These are phyloP conservation scores for Elgonia sp. DNA, from an alignment of 2,888 invertebrate species.

Conservation along the genomic window DNA sequence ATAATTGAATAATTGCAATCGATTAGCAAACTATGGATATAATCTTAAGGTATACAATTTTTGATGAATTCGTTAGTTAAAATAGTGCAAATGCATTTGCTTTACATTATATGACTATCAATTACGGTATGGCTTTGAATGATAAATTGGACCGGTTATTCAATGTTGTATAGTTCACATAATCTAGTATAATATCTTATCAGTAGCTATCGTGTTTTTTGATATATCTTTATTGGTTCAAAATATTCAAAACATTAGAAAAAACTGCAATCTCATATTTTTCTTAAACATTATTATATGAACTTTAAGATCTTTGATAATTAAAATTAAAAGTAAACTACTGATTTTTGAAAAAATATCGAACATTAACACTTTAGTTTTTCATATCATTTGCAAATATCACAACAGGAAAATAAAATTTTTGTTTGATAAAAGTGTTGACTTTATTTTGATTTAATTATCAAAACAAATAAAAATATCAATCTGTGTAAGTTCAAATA, in stretches of 20 bases:
- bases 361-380: too few species aligned
- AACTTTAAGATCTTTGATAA: constrained; percentile 44
- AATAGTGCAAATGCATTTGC: constrained; percentile 45
- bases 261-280: constrained; percentile 47
- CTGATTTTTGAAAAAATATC: constrained; percentile 10
- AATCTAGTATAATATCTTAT: too few species aligned
- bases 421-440: too few species aligned
- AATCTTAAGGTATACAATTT: background rate
- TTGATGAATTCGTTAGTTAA: constrained; percentile 22
- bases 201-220: too few species aligned
- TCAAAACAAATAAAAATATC: too few species aligned
- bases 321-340: constrained; percentile 45
- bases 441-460: too few species aligned
- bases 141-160: constrained; percentile 73
- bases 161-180: constrained; percentile 57
- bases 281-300: constrained; percentile 18
- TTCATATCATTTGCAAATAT: too few species aligned
- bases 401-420: background rate
- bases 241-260: constrained; percentile 25
- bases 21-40: background rate
- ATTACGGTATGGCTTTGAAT: constrained; percentile 73
- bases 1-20: background rate
- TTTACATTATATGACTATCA: constrained; percentile 60
- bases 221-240: constrained; percentile 59
- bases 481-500: too few species aligned